Conservation (phyloP, 2,888 invertebrate genomes). For the Netelia virgata region DNA sequence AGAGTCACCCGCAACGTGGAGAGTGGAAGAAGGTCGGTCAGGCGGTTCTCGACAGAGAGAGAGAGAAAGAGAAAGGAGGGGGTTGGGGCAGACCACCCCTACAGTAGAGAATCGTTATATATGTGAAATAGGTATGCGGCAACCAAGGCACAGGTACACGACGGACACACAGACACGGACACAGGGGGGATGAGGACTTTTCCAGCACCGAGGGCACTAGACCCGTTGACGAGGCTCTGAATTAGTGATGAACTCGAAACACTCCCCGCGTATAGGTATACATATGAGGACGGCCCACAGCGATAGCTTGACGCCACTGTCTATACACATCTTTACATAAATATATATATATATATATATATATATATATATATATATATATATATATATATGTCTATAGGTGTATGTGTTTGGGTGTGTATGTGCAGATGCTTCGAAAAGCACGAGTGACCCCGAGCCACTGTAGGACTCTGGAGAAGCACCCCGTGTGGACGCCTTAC, state of each 20-base stretch:
- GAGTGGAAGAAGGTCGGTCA: conserved; percentile 63
- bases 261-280: conserved; percentile 59
- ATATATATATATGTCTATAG: background rate
- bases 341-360: too few species aligned
- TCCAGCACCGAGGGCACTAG: conserved; percentile 72
- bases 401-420: background rate
- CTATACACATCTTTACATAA: conserved; percentile 6
- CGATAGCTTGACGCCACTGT: conserved; percentile 50
- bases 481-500: conserved; percentile 47
- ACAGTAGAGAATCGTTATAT: conserved; percentile 23
- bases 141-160: conserved; percentile 23
- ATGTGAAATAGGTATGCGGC: conserved; percentile 25
- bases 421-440: conserved; percentile 33
- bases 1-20: conserved; percentile 26
- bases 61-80: background rate
- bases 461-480: conserved; percentile 40
- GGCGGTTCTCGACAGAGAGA: conserved; percentile 46
- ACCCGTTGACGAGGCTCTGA: conserved; percentile 79
- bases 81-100: background rate
- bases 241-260: conserved; percentile 77
- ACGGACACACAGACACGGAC: conserved; percentile 61
- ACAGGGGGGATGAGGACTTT: conserved; percentile 68
- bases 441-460: conserved; percentile 54
- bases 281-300: conserved; percentile 51
- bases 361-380: too few species aligned